Conservation (phyloP, 2,888 invertebrate genomes). For the Omphaloscelis lunosa region DNA sequence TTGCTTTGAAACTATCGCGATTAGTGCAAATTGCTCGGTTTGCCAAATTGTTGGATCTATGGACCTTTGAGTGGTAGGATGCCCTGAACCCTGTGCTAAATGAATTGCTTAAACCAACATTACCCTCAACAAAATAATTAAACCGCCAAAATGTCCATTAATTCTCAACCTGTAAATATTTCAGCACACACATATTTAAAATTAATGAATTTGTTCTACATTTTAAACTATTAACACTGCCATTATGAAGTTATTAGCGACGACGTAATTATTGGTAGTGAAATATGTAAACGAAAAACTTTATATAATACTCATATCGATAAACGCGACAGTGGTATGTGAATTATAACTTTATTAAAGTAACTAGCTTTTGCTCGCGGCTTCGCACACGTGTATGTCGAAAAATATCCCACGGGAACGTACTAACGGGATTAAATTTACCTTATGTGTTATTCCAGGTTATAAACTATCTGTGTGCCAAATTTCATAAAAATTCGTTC, state of each 20-base stretch:
- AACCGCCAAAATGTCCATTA: slow-evolving; percentile 20
- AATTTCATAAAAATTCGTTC: too few species aligned
- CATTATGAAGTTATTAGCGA: slow-evolving; percentile 36
- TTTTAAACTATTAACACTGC: slow-evolving; percentile 33
- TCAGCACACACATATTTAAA: slow-evolving; percentile 14
- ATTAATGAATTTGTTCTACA: slow-evolving; percentile 24
- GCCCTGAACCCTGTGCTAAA: slow-evolving; percentile 38
- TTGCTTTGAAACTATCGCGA: slow-evolving; percentile 83
- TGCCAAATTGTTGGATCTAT: slow-evolving; percentile 80
- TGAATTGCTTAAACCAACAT: slow-evolving; percentile 28
- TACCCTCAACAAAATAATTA: slow-evolving; percentile 6
- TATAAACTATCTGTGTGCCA: too few species aligned
- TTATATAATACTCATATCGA: slow-evolving; percentile 27
- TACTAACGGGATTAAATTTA: too few species aligned
- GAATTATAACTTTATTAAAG: slow-evolving; percentile 36
- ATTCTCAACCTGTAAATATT: slow-evolving; percentile 26
- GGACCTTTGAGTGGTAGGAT: slow-evolving; percentile 56
- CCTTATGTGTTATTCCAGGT: too few species aligned
- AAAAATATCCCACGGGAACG: too few species aligned
- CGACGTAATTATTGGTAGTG: slow-evolving; percentile 22
- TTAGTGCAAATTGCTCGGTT: slow-evolving; percentile 85
- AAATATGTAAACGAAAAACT: slow-evolving; percentile 28
- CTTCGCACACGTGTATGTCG: too few species aligned
- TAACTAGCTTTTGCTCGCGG: background rate
- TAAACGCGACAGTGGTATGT: slow-evolving; percentile 29